Evolutionary conservation across 2,797 vertebrate species (phyloP).

Genomic region (Coilia nasus): DNA sequence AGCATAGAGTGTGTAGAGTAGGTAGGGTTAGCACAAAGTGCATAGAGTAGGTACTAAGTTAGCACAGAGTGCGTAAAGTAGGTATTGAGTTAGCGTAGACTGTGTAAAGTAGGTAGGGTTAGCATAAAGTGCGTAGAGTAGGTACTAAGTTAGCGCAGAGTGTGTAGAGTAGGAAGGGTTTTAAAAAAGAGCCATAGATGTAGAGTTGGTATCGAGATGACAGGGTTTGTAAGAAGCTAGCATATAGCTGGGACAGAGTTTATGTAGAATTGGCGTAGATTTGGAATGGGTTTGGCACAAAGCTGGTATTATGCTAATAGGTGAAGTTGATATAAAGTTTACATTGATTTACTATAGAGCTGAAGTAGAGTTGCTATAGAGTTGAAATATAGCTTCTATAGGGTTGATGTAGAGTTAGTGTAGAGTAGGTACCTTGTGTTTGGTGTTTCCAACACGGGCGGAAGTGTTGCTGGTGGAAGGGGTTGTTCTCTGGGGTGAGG

Average conservation of each 20-base stretch:
- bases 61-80: too few relatives aligned
- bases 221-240: too few relatives aligned
- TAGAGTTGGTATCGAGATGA: neutral
- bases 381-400: too few relatives aligned
- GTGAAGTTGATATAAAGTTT: neutral
- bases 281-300: neutral
- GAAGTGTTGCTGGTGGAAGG: neutral
- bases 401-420: neutral
- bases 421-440: constrained; percentile 41
- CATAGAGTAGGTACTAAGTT: too few relatives aligned
- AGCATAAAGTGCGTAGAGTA: too few relatives aligned
- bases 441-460: constrained; percentile 13
- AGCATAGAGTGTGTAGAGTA: too few relatives aligned
- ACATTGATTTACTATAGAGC: neutral
- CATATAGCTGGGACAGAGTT: neutral
- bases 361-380: neutral
- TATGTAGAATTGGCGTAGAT: neutral
- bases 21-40: too few relatives aligned
- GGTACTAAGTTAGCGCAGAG: too few relatives aligned
- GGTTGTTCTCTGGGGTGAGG: neutral
- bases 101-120: too few relatives aligned
- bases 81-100: too few relatives aligned
- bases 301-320: neutral
- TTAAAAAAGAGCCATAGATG: neutral
- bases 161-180: too few relatives aligned